Evolutionary conservation across 2,888 invertebrate species (phyloP).

Genomic region (Latrodectus hesperus): DNA sequence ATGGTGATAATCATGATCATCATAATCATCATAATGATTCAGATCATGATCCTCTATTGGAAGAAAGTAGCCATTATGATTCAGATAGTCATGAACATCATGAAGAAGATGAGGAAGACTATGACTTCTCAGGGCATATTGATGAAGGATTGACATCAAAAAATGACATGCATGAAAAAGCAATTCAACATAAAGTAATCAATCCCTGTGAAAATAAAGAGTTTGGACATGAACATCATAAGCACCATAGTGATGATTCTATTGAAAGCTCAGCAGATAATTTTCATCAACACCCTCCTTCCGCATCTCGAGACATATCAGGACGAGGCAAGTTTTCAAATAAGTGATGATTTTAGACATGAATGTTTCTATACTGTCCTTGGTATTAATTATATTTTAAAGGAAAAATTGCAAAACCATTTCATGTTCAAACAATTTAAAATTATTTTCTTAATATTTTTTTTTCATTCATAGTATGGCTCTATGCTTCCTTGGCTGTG

Average conservation of each 20-base stretch:
- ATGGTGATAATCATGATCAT: slow-evolving; percentile 15
- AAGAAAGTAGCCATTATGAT: neutral
- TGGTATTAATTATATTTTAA: neutral
- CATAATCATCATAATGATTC: neutral
- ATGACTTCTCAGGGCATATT: neutral
- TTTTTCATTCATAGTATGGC: slow-evolving; percentile 81
- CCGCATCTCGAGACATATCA: slow-evolving; percentile 16
- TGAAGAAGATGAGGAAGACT: neutral
- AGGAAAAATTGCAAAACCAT: no score
- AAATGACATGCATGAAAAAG: neutral
- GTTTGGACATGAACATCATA: slow-evolving; percentile 9
- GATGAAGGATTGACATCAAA: neutral
- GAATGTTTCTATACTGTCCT: neutral
- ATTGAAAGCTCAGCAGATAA: slow-evolving; percentile 20
- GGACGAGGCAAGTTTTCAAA: slow-evolving; percentile 34
- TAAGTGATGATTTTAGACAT: neutral
- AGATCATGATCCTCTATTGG: neutral
- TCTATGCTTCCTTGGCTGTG: slow-evolving; percentile 88
- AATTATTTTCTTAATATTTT: neutral
- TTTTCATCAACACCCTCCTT: slow-evolving; percentile 39
- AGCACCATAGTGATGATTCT: neutral
- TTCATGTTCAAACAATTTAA: neutral
- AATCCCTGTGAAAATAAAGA: slow-evolving; percentile 3
- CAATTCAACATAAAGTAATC: neutral
- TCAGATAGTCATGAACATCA: neutral